Evolutionary conservation across 1,140 invertebrate species (phyloP).

Genomic region (Drosophila orosa): DNA sequence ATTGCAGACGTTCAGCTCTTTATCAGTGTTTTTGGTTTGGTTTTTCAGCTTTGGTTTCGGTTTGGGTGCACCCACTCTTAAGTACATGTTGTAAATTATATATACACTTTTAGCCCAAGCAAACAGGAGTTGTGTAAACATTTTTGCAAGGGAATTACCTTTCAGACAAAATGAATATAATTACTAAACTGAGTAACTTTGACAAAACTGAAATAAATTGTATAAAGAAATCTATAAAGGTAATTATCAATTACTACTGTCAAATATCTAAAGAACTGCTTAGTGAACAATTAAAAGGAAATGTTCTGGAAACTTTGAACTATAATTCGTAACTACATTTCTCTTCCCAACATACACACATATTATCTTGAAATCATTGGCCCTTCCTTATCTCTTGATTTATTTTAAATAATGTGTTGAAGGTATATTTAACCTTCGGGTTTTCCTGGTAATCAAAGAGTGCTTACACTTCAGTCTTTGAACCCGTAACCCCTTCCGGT

Average conservation of each 20-base stretch:
- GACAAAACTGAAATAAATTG: not conserved
- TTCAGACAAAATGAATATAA: no score
- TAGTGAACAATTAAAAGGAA: not conserved
- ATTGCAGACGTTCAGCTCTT: slow-evolving; percentile 5
- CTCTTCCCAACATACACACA: not conserved
- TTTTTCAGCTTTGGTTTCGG: not conserved
- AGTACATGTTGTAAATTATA: not conserved
- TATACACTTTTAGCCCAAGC: not conserved
- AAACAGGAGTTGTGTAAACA: not conserved
- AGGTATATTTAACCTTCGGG: slow-evolving; percentile 2
- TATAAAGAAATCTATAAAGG: not conserved
- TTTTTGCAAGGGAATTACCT: not conserved
- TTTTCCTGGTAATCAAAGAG: not conserved
- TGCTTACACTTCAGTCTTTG: slow-evolving; percentile 2
- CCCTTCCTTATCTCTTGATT: not conserved
- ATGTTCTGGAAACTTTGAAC: not conserved
- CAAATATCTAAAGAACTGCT: not conserved
- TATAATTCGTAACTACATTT: not conserved
- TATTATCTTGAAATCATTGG: not conserved
- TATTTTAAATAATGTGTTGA: not conserved
- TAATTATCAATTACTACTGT: not conserved
- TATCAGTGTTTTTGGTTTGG: slow-evolving; percentile 20
- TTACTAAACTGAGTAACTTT: no score
- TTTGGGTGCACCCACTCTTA: not conserved
- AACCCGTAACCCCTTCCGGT: slow-evolving; percentile 16